These are phyloP conservation scores for Podargus strigoides DNA, from an alignment of 2,797 vertebrate genomes.

Conservation along the genomic window DNA sequence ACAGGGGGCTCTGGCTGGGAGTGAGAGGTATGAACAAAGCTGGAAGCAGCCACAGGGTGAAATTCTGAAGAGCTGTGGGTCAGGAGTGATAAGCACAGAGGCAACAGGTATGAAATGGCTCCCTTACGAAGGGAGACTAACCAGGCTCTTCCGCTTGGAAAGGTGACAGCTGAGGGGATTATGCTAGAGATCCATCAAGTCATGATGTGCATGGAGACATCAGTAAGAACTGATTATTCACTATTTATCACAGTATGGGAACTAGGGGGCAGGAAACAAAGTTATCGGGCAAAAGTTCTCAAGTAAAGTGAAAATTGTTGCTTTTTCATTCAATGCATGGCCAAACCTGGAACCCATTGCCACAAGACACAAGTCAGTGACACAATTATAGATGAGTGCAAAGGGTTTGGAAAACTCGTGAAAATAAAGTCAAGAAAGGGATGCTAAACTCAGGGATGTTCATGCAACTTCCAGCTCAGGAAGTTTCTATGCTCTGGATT, in stretches of 20 bases:
- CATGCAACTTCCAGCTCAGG: background rate
- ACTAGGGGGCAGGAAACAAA: background rate
- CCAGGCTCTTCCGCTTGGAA: background rate
- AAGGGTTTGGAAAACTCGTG: background rate
- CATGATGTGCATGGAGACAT: rapidly evolving
- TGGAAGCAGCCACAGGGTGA: background rate
- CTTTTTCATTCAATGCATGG: background rate
- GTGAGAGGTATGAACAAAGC: background rate
- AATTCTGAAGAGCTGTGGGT: background rate
- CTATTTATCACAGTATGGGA: background rate
- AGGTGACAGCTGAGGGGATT: background rate
- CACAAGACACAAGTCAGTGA: background rate
- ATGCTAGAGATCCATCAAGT: rapidly evolving
- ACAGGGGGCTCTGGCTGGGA: background rate
- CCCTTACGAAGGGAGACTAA: background rate
- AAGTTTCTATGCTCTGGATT: background rate
- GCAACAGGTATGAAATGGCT: background rate
- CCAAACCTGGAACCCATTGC: background rate
- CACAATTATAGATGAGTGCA: background rate
- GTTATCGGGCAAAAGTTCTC: background rate
- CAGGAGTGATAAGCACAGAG: background rate
- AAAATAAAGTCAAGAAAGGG: background rate
- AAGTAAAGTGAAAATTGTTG: background rate
- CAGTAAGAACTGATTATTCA: background rate
- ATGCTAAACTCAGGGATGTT: background rate